A percentile compares a stretch with the other conserved stretches of the same genome.
Evolutionary conservation across 2,113 vertebrate genomes (phyloP).

Genomic region (Hepsetus odoe): DNA sequence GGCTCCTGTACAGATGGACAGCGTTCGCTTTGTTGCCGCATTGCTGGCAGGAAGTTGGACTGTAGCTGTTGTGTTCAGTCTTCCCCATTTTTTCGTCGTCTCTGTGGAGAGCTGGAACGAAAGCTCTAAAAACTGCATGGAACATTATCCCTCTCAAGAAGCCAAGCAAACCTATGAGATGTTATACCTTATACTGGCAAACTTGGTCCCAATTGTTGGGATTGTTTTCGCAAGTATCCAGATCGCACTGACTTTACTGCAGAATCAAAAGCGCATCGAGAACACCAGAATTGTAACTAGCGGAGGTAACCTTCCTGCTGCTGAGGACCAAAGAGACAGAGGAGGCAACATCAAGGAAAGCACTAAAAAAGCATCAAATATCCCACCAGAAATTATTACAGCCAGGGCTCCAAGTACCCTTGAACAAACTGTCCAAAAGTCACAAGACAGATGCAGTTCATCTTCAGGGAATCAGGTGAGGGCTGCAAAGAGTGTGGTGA

Average conservation of each 20-base stretch:
- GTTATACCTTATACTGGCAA: constrained; percentile 69
- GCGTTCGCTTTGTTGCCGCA: constrained; percentile 53
- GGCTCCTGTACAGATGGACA: constrained; percentile 67
- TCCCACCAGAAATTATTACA: background rate
- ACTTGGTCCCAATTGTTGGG: constrained; percentile 66
- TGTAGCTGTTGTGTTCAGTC: constrained; percentile 63
- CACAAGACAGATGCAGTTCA: constrained; percentile 42
- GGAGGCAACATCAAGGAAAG: background rate
- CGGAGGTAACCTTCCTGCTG: background rate
- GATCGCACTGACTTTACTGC: constrained; percentile 71
- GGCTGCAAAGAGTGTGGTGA: constrained; percentile 77
- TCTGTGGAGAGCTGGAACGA: constrained; percentile 42
- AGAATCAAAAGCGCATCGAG: constrained; percentile 62
- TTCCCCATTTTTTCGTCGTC: constrained; percentile 66
- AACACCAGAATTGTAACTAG: constrained; percentile 20
- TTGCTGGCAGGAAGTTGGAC: constrained; percentile 71
- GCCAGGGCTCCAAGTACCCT: background rate
- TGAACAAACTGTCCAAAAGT: constrained; percentile 6
- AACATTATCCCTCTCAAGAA: constrained; percentile 50
- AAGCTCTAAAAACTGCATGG: constrained; percentile 56
- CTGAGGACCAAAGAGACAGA: constrained; percentile 18
- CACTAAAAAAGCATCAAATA: background rate
- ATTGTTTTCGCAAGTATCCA: constrained; percentile 64
- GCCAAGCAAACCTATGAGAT: constrained; percentile 62
- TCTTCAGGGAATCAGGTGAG: constrained; percentile 62